Evolutionary conservation across 2,797 vertebrate genomes (phyloP), one percentile per base, ranked within the genome.

Genomic region (Ctenopoma multispine): DNA sequence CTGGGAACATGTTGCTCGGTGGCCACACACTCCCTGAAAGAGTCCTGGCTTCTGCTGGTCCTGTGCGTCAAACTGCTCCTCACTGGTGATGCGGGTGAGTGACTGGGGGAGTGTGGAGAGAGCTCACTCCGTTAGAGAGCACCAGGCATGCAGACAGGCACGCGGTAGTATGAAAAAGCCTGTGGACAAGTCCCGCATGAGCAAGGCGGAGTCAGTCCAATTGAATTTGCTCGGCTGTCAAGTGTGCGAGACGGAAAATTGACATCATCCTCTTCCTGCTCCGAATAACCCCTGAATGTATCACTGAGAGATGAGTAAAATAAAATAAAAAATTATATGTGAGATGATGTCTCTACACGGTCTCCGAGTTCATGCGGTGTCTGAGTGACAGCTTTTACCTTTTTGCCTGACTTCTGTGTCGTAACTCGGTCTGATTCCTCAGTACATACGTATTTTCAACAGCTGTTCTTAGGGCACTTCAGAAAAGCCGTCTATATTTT

Each of bases 1-100:
- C 82, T 63, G 89, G 91, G 81, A 81, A 95, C 93, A 92, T 94
- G 94, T 95, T 95, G 93, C 93, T 90, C 87, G 53, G 82, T 82
- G 84, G 67, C 80, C 86, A 68, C 84, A 69, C 84, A 69, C 85
- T 88, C 81, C 80, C 64, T 63, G 72, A 61, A 84, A 89, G 85
- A 89, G 89, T 89, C 91, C 90, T 75, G 83, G 51, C 68, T 80
- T 77, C 63, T 69, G 77, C 76, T 53, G 80, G 71, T 87, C 82
- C 90, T 72, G 87, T 72, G 89, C 80, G 86, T 87, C 89, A 87
- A 78, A 73, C 72, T 76, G 80, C 80, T 84, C 63, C 80, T 79
- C 78, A 47, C 73, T 75, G 83, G 48, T 74, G 90, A 79, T 75
- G 72, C 46, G 84, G 85, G 68, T 80, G 87, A 88, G 84, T 81